These are phyloP conservation scores for Hippocampus barbouri DNA, from an alignment of 2,113 vertebrate species.

Conservation along the genomic window DNA sequence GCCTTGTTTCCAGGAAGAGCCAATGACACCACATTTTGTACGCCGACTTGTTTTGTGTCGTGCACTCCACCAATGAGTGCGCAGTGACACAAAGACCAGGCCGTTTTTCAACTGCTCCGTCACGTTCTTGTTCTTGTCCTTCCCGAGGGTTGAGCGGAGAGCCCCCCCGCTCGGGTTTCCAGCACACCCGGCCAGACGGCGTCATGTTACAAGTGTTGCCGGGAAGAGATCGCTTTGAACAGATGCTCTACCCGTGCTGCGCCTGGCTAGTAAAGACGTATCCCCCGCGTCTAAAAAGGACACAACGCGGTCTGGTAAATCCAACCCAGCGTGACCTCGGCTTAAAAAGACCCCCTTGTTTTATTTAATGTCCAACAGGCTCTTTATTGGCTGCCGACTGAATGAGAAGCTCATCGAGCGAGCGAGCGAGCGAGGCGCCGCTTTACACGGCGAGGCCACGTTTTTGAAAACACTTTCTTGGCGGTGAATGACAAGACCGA, in stretches of 20 bases:
- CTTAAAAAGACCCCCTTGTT: slow-evolving; percentile 63
- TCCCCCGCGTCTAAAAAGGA: slow-evolving; percentile 13
- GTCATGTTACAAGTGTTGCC: slow-evolving; percentile 52
- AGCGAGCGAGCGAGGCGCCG: slow-evolving; percentile 36
- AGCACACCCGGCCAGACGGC: slow-evolving; percentile 43
- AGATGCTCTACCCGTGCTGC: slow-evolving; percentile 50
- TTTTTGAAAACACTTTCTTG: slow-evolving; percentile 48
- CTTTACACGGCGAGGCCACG: slow-evolving; percentile 32
- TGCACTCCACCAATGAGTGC: not conserved
- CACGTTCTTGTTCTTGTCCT: slow-evolving; percentile 27
- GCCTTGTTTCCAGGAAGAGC: not conserved
- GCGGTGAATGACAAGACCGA: slow-evolving; percentile 51
- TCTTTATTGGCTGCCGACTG: slow-evolving; percentile 65
- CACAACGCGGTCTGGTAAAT: slow-evolving; percentile 56
- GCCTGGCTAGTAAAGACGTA: slow-evolving; percentile 44
- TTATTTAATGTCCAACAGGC: slow-evolving; percentile 68
- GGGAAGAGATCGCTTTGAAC: slow-evolving; percentile 24
- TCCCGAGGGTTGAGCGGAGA: slow-evolving; percentile 24
- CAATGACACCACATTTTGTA: no score
- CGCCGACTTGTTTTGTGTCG: not conserved
- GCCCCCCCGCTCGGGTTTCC: slow-evolving; percentile 52
- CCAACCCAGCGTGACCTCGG: slow-evolving; percentile 53
- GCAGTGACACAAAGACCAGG: slow-evolving; percentile 17
- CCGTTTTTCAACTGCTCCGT: slow-evolving; percentile 28
- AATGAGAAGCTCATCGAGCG: slow-evolving; percentile 50